Base-by-base conservation (phyloP, 2,888 invertebrate genomes). In the Dendrolimus pini region DNA sequence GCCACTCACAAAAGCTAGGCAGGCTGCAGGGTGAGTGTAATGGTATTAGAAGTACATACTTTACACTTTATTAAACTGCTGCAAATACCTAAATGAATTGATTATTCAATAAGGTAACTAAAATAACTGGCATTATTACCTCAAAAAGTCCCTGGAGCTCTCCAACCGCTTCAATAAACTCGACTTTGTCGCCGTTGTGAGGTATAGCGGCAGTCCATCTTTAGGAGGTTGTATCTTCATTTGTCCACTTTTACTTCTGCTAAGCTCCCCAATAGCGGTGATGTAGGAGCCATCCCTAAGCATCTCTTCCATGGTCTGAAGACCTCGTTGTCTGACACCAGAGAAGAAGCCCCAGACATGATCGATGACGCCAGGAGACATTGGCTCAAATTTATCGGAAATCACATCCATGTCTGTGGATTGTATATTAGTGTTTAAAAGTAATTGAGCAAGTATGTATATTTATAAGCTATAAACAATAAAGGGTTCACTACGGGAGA, bases 221-320 rank as follows among this genome's bases (percentile, higher is more conserved):
- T 89, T 80, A 0, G 97, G 96, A 0, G 96, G 94, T 74, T 96
- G 94, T 70, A 97, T 91, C 70, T 94, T 93, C 58, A 96, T 74
- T 0, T 91, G 90, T 54, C 93, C 92, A 12, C 93, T 92, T 57
- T 93, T 92, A n/a, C 92, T 90, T 52, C 91, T 74, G 56, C 94
- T 92, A 41, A 97, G 83, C 83, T 97, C 89, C 12, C 98, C 98
- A 57, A 97, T 93, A 6, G 93, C 93, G 0, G 97, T 95, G 54
- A 97, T 92, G 64, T 94, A 93, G 56, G 96, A 94, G 13, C 96
- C 97, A 71, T 95, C 95, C 0, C 96, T 89, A 7, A 98, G 87
- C 93, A 98, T 95, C 83, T 95, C 94, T 78, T 98, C 98, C 55
- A 96, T 96, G 7, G 96, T 95, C 80, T 97, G 97, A 30, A 97